Percentiles rank a stretch among this genome's conserved stretches.
phyloP scores from a whole-genome alignment of 2,888 invertebrate species.

The Cheiracanthium punctorium region DNA sequence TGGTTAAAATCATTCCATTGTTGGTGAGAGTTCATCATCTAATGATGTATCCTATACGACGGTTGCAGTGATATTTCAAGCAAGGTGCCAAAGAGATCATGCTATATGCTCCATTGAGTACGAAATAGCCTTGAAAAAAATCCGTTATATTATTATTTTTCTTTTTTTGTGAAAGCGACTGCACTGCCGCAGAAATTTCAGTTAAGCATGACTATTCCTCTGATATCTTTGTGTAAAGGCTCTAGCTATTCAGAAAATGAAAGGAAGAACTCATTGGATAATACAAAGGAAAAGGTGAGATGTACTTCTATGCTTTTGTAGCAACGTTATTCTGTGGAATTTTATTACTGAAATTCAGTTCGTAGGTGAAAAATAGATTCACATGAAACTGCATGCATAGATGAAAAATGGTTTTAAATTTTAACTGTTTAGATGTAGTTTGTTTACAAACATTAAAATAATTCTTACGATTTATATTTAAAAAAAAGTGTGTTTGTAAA shows the following conservation, averaged over 20 bases:
- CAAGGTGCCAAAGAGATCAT: not conserved
- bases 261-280: constrained; percentile 17
- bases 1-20: no score
- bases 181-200: not conserved
- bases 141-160: not conserved
- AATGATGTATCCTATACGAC: no score
- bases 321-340: no score
- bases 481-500: no score
- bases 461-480: no score
- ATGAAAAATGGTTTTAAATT: no score
- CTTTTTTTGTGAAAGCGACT: not conserved
- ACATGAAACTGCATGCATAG: no score
- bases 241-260: constrained; percentile 9
- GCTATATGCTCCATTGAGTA: not conserved
- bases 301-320: not conserved
- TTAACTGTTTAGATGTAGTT: no score
- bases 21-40: no score
- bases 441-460: no score
- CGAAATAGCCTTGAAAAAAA: not conserved
- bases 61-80: not conserved
- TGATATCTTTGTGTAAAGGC: constrained; percentile 33
- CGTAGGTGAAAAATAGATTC: no score
- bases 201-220: constrained; percentile 31
- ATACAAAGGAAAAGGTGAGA: constrained; percentile 37
- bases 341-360: no score